A percentile compares a stretch with the other conserved stretches of the same genome.
These are phyloP conservation scores for Microcebus murinus DNA, from an alignment of 2,113 vertebrate genomes.

Conservation along the genomic window DNA sequence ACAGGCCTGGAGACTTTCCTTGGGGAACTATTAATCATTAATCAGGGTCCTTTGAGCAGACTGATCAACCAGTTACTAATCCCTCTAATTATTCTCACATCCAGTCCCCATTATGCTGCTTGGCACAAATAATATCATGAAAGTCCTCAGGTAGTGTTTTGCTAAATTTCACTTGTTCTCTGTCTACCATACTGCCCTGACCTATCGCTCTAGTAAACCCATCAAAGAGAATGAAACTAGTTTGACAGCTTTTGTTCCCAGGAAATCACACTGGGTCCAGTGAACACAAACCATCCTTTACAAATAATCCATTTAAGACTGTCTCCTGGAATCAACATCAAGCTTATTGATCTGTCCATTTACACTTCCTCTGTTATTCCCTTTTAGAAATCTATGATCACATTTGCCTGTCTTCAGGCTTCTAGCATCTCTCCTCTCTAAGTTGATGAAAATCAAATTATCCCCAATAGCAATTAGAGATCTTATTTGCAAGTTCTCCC, in stretches of 20 bases:
- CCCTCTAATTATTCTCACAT: neutral
- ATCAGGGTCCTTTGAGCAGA: neutral
- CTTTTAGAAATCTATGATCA: neutral
- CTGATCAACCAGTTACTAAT: neutral
- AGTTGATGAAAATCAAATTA: slow-evolving; percentile 39
- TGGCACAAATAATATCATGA: neutral
- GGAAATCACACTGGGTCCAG: neutral
- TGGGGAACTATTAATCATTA: neutral
- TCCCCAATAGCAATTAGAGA: neutral
- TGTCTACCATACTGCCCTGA: neutral
- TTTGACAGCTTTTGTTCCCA: neutral
- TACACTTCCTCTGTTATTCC: neutral
- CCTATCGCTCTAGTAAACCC: neutral
- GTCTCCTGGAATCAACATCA: neutral
- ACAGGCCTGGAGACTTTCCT: neutral
- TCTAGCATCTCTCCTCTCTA: neutral
- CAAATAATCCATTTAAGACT: slow-evolving; percentile 20
- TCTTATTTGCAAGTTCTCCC: slow-evolving; percentile 4
- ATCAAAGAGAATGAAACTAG: slow-evolving; percentile 28
- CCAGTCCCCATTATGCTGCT: neutral
- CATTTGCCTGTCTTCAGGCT: neutral
- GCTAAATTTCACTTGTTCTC: neutral
- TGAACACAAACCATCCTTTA: neutral
- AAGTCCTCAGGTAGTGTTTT: neutral
- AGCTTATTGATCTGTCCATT: neutral